These are phyloP conservation scores for Prionace glauca DNA, from an alignment of 2,797 vertebrate species.

Conservation along the genomic window DNA sequence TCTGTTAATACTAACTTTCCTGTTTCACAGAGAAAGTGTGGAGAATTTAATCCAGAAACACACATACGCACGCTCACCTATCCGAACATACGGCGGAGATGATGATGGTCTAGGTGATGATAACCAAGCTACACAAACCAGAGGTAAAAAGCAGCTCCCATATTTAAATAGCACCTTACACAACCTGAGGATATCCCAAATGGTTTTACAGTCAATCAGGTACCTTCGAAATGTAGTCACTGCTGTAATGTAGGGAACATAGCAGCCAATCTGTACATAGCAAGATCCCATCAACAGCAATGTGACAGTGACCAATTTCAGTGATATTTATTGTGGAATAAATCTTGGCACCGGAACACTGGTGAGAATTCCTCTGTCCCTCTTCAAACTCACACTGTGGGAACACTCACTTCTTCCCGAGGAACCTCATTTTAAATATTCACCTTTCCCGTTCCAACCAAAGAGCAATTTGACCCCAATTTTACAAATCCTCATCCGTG, in stretches of 20 bases:
- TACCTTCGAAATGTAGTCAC: neutral
- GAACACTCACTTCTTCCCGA: neutral
- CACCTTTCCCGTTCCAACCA: neutral
- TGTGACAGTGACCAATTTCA: neutral
- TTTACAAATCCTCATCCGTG: neutral
- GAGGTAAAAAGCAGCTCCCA: constrained; percentile 63
- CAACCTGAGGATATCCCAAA: neutral
- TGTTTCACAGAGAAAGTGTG: constrained; percentile 84
- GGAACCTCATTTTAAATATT: neutral
- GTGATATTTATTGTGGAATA: neutral
- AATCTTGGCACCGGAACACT: neutral
- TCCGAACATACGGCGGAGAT: constrained; percentile 86
- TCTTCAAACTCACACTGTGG: neutral
- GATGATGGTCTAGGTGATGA: constrained; percentile 84
- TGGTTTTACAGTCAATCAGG: neutral
- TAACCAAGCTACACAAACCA: constrained; percentile 65
- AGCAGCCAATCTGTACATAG: neutral
- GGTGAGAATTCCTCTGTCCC: neutral
- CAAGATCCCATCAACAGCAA: neutral
- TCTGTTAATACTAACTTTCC: neutral
- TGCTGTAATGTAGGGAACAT: neutral
- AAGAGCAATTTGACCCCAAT: neutral
- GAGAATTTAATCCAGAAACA: constrained; percentile 98
- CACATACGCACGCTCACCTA: constrained; percentile 93
- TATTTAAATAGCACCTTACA: neutral